Conservation (phyloP, 2,797 vertebrate genomes). For the Masticophis lateralis region DNA sequence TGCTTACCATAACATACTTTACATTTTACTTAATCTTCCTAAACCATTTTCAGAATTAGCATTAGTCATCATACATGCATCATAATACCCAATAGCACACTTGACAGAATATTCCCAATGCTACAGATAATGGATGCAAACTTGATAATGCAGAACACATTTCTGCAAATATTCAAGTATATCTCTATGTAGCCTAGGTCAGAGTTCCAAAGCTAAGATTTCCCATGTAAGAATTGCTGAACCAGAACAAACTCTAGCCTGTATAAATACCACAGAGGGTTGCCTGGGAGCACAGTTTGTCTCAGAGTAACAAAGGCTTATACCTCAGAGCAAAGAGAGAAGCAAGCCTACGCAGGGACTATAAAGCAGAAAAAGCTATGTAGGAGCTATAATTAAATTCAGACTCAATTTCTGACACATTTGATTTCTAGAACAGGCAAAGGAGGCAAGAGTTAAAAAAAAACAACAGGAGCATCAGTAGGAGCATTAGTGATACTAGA, state of each 20-base stretch:
- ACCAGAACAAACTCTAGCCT: neutral
- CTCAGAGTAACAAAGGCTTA: neutral
- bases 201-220: constrained; percentile 5
- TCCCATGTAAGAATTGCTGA: neutral
- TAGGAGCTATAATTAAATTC: constrained; percentile 1
- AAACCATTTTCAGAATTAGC: neutral
- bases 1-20: neutral
- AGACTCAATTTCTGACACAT: neutral
- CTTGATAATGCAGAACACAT: neutral
- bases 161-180: neutral
- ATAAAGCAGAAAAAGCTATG: neutral
- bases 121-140: neutral
- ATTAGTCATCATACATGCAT: constrained; percentile 6
- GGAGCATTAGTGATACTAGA: neutral
- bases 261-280: neutral
- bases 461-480: neutral
- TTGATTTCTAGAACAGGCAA: neutral
- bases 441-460: neutral
- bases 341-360: constrained; percentile 1
- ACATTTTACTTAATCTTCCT: constrained; percentile 2
- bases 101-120: rapidly evolving
- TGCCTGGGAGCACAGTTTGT: neutral
- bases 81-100: neutral
- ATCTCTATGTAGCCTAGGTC: neutral
- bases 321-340: neutral